These are phyloP conservation scores for Tinea semifulvella DNA, from an alignment of 2,888 invertebrate genomes.

Conservation along the genomic window DNA sequence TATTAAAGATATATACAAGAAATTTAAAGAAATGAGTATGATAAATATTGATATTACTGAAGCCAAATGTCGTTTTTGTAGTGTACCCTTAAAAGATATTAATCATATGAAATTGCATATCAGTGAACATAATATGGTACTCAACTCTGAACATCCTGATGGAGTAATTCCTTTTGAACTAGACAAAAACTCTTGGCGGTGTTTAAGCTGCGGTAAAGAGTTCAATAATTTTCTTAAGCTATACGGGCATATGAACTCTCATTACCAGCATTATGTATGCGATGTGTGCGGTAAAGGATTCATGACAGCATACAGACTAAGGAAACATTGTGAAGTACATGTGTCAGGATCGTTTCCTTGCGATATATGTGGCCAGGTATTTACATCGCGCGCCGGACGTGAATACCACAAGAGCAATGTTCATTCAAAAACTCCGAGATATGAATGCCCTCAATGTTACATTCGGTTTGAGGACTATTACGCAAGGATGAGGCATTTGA, in stretches of 20 bases:
- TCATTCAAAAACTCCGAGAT: slow-evolving; percentile 43
- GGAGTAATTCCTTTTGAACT: slow-evolving; percentile 30
- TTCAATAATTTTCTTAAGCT: slow-evolving; percentile 21
- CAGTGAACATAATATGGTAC: slow-evolving; percentile 36
- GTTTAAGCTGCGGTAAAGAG: slow-evolving; percentile 27
- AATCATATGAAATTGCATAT: slow-evolving; percentile 41
- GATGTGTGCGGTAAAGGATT: slow-evolving; percentile 13
- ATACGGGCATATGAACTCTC: slow-evolving; percentile 10
- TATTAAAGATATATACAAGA: slow-evolving; percentile 48
- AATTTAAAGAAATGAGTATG: slow-evolving; percentile 52
- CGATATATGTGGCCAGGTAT: slow-evolving; percentile 25
- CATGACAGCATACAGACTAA: slow-evolving; percentile 3
- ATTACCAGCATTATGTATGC: slow-evolving; percentile 13
- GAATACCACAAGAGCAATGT: background rate
- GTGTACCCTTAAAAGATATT: slow-evolving; percentile 29
- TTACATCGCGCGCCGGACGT: slow-evolving; percentile 26
- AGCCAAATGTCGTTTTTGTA: slow-evolving; percentile 39
- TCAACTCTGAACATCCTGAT: slow-evolving; percentile 31
- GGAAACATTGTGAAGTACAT: slow-evolving; percentile 19
- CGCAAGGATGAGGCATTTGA: slow-evolving; percentile 40
- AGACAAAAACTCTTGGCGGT: slow-evolving; percentile 29
- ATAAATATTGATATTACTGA: slow-evolving; percentile 50
- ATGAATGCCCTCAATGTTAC: slow-evolving; percentile 51
- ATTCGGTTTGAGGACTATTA: slow-evolving; percentile 48
- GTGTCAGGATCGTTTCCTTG: slow-evolving; percentile 24